Percentiles rank a stretch among this genome's conserved stretches.
Conservation (phyloP, 2,797 vertebrate genomes). For the Siniperca scherzeri region DNA sequence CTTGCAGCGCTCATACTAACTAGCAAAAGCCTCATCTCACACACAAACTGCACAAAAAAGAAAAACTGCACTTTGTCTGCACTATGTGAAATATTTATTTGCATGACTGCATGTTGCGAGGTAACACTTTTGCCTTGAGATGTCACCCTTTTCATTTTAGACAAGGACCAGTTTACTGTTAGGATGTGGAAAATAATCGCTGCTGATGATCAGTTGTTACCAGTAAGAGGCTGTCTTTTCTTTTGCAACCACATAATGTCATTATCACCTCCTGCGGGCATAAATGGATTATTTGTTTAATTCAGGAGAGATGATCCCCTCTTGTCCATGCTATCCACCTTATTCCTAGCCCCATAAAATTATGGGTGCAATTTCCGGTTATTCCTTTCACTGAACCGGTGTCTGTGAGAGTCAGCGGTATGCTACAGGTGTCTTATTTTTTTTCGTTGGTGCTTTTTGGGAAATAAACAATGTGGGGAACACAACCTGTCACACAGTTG, state of each 20-base stretch:
- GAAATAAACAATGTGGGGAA: conserved; percentile 31
- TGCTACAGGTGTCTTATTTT: background rate
- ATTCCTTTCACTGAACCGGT: conserved; percentile 1
- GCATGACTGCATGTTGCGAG: conserved; percentile 80
- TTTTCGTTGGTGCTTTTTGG: background rate
- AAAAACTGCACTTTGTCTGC: conserved; percentile 45
- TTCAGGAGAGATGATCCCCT: conserved; percentile 37
- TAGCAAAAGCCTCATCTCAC: conserved; percentile 57
- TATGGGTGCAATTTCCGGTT: background rate
- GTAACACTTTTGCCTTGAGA: conserved; percentile 82
- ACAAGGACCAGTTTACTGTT: conserved; percentile 47
- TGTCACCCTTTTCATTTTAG: conserved; percentile 70
- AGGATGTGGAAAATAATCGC: conserved; percentile 41
- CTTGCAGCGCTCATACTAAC: conserved; percentile 74
- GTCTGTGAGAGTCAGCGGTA: background rate
- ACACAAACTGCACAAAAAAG: conserved; percentile 18
- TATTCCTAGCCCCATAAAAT: conserved; percentile 40
- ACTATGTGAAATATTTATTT: conserved; percentile 53
- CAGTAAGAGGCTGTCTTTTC: conserved; percentile 42
- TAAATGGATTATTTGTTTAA: conserved; percentile 41
- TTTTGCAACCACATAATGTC: conserved; percentile 53
- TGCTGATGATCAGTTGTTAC: conserved; percentile 52
- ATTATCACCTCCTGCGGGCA: conserved; percentile 48
- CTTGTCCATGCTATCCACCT: conserved; percentile 36
- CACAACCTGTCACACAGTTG: background rate